These are phyloP conservation scores for Rissa tridactyla DNA, from an alignment of 2,113 vertebrate species.

Conservation along the genomic window DNA sequence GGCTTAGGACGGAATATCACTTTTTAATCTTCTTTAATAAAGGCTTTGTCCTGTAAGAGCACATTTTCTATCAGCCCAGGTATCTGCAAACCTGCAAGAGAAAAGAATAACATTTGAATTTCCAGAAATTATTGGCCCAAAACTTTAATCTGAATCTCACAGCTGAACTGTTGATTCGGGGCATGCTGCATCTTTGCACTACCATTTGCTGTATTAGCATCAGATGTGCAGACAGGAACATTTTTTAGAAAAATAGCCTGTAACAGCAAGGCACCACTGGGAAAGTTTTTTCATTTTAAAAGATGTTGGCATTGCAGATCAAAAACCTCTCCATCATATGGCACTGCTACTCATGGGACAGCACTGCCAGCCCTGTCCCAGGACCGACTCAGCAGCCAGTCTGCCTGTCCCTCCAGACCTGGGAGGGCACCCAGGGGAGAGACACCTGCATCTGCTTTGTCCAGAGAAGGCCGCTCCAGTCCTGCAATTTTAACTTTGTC, in stretches of 20 bases:
- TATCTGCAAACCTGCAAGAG: slow-evolving; percentile 54
- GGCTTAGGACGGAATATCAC: not conserved
- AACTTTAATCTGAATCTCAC: slow-evolving; percentile 70
- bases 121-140: slow-evolving; percentile 66
- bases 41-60: not conserved
- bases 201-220: slow-evolving; percentile 59
- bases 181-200: slow-evolving; percentile 14
- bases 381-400: not conserved
- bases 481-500: not conserved
- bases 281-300: not conserved
- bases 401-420: not conserved
- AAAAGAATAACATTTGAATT: slow-evolving; percentile 55
- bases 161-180: slow-evolving; percentile 65
- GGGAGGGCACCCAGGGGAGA: not conserved
- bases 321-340: not conserved
- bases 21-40: not conserved
- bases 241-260: slow-evolving; percentile 42
- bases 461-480: not conserved
- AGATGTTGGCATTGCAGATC: not conserved
- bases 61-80: slow-evolving; percentile 11
- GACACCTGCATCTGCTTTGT: not conserved
- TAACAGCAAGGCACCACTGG: slow-evolving; percentile 2
- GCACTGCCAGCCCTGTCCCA: not conserved
- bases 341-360: not conserved
- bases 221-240: slow-evolving; percentile 71